Conservation (phyloP, 2,113 vertebrate species). For the Aptenodytes patagonicus region DNA sequence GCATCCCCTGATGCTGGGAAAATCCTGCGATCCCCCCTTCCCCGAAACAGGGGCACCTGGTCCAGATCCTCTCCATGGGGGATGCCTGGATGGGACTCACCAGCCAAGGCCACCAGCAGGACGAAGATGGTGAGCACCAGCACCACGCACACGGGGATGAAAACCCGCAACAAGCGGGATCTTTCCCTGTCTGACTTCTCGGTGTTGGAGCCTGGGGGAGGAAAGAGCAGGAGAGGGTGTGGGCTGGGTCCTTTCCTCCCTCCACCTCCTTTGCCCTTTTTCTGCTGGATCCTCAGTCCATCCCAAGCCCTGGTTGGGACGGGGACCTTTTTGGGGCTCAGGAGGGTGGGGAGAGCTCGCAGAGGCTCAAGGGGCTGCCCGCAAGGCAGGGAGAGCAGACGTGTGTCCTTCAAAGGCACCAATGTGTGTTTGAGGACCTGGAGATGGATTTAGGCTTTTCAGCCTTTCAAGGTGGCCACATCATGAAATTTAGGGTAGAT, state of each 20-base stretch:
- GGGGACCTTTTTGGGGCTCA: neutral
- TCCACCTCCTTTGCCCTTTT: neutral
- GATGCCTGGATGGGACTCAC: neutral
- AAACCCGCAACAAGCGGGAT: rapidly evolving
- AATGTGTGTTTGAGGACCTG: neutral
- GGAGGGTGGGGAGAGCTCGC: neutral
- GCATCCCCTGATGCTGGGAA: neutral
- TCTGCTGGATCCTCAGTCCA: no score
- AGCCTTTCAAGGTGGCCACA: no score
- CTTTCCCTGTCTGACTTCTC: no score
- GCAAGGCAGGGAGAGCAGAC: neutral
- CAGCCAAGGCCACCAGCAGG: neutral
- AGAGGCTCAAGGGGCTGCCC: neutral
- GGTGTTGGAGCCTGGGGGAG: no score
- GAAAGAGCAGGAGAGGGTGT: no score
- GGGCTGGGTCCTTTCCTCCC: neutral
- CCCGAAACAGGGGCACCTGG: neutral
- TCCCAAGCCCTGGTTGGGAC: neutral
- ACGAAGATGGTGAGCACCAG: rapidly evolving
- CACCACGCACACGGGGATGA: rapidly evolving
- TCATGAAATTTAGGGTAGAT: neutral
- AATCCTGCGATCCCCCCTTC: neutral
- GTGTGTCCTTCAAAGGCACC: neutral
- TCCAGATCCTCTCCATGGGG: neutral
- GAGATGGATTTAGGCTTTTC: neutral